phyloP scores from a whole-genome alignment of 2,888 invertebrate species.

The Caenorhabditis sp. region DNA sequence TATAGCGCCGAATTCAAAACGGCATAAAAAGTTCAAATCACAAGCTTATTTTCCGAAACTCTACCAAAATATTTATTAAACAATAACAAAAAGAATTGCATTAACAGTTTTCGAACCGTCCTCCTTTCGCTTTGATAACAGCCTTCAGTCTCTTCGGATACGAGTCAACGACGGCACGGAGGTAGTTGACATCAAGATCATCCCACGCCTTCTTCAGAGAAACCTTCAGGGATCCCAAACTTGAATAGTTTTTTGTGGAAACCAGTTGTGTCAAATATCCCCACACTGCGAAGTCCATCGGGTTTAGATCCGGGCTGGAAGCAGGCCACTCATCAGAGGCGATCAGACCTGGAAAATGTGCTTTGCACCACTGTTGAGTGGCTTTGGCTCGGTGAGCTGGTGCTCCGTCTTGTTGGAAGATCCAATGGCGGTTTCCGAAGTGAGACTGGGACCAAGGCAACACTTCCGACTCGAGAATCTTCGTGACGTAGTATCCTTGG shows the following conservation, averaged over 20 bases:
- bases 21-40: too few relatives aligned
- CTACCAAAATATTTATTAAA: too few relatives aligned
- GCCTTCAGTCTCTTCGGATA: neutral
- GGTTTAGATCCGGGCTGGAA: slow-evolving; percentile 1
- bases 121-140: neutral
- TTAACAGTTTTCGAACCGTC: too few relatives aligned
- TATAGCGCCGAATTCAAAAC: too few relatives aligned
- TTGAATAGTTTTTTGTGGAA: too few relatives aligned
- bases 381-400: slow-evolving; percentile 24
- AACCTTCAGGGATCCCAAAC: neutral
- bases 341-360: too few relatives aligned
- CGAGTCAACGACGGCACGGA: neutral
- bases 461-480: slow-evolving; percentile 19
- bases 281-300: neutral
- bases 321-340: slow-evolving; percentile 16
- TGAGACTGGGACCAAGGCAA: slow-evolving; percentile 26
- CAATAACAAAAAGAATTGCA: too few relatives aligned
- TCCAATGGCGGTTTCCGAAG: slow-evolving; percentile 7
- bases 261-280: too few relatives aligned
- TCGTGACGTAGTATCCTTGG: slow-evolving; percentile 9
- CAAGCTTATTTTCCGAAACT: too few relatives aligned
- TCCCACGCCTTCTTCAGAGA: neutral
- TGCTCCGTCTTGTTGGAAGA: slow-evolving; percentile 32
- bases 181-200: neutral
- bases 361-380: slow-evolving; percentile 33